Evolutionary conservation across 1,140 invertebrate genomes (phyloP), one percentile per base, ranked within the genome.

Genomic region (Trachymyrmex cornetzi): DNA sequence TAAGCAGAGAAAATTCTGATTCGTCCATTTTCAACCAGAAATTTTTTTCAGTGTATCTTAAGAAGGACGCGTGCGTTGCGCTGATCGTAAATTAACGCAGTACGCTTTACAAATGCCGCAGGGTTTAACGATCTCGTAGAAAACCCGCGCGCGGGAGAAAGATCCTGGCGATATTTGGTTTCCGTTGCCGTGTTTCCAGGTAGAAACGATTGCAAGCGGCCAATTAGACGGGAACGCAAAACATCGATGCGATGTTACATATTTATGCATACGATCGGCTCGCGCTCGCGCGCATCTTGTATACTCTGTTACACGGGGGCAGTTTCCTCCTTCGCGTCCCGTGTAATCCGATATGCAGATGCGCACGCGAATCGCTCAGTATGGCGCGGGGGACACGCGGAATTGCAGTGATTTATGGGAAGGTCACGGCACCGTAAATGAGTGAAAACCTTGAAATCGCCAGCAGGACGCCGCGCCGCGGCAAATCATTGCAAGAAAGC

Each of bases 291-390:
- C 85, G 79, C 77, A 61, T 44, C 50, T n/a, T 38, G 34, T 14
- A 14, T 14, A 14, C 48, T 48, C 48, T 48, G 12, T 48, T 63
- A 63, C 66, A 86, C 71, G 77, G 72, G 80, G 77, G 72, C 85
- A 79, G 86, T 86, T 90, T 92, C 74, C 79, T 87, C 66, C 71
- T 80, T 88, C 77, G 22, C 57, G 77, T 66, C 59, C 85, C 79
- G 64, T 87, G 89, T 90, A 90, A 91, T 87, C 85, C 75, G 87
- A 91, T 91, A 91, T 92, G 90, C 84, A 89, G 90, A 92, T 91
- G 86, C 48, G 59, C 69, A 82, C 82, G 79, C 77, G 81, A 81
- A 86, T 85, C 53, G 63, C 30, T 22, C 72, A 57, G 22, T 77
- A 67, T 67, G 53, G 64, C 53, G n/a, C 38, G 63, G 50, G 63